Evolutionary conservation across 2,797 vertebrate genomes (phyloP).

Genomic region (Menidia menidia): DNA sequence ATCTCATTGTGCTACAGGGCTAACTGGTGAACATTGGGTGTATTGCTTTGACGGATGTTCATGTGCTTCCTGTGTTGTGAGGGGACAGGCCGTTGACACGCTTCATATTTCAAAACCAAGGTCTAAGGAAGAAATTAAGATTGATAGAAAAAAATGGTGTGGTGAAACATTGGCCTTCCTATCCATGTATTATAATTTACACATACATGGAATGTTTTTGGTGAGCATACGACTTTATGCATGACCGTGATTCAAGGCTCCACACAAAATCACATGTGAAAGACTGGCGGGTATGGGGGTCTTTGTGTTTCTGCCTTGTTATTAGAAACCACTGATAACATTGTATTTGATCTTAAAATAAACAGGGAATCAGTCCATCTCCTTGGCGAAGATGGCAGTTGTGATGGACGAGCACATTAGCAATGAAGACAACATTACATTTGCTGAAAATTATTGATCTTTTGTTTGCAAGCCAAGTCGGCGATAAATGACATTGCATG

Average conservation of each 20-base stretch:
- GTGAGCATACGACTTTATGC: slow-evolving; percentile 69
- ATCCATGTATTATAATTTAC: slow-evolving; percentile 84
- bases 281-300: slow-evolving; percentile 15
- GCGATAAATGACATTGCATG: slow-evolving; percentile 86
- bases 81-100: slow-evolving; percentile 79
- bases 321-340: slow-evolving; percentile 86
- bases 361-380: slow-evolving; percentile 86
- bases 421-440: slow-evolving; percentile 88
- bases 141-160: slow-evolving; percentile 76
- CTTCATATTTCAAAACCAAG: slow-evolving; percentile 84
- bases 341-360: slow-evolving; percentile 88
- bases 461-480: slow-evolving; percentile 89
- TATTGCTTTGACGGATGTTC: slow-evolving; percentile 73
- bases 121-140: slow-evolving; percentile 85
- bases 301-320: slow-evolving; percentile 65
- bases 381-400: slow-evolving; percentile 83
- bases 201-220: slow-evolving; percentile 72
- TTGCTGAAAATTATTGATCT: slow-evolving; percentile 91
- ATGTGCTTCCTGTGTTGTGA: slow-evolving; percentile 74
- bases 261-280: slow-evolving; percentile 54
- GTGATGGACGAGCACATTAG: slow-evolving; percentile 89
- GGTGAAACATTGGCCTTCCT: slow-evolving; percentile 59
- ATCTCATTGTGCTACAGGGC: slow-evolving; percentile 64
- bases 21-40: slow-evolving; percentile 63
- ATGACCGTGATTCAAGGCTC: slow-evolving; percentile 63